Percentiles rank a stretch among this genome's conserved stretches.
These are phyloP conservation scores for Oreonectes daqikongensis DNA, from an alignment of 2,797 vertebrate species.

Conservation along the genomic window DNA sequence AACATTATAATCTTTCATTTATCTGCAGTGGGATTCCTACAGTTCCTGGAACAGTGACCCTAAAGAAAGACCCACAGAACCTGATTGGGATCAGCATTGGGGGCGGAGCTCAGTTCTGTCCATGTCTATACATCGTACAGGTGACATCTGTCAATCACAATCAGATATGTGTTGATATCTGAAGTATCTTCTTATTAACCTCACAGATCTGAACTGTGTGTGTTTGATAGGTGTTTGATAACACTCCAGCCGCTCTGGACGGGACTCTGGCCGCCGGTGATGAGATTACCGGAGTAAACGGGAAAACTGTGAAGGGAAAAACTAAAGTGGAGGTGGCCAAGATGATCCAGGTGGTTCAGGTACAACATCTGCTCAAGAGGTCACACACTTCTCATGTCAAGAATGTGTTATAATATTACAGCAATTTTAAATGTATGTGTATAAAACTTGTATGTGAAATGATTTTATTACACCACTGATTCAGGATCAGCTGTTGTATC, in stretches of 20 bases:
- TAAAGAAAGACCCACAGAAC: slow-evolving; percentile 94
- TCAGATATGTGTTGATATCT: too few species aligned
- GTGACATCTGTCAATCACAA: slow-evolving; percentile 65
- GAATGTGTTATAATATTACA: not conserved
- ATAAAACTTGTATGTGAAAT: not conserved
- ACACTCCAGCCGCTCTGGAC: slow-evolving; percentile 90
- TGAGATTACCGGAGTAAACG: slow-evolving; percentile 96
- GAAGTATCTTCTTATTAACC: too few species aligned
- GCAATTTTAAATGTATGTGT: not conserved
- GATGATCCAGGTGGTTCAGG: slow-evolving; percentile 99
- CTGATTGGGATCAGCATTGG: slow-evolving; percentile 98
- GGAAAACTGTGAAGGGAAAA: slow-evolving; percentile 94
- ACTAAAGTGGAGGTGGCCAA: slow-evolving; percentile 99
- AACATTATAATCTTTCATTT: too few species aligned
- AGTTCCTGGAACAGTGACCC: slow-evolving; percentile 90
- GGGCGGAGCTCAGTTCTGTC: slow-evolving; percentile 95
- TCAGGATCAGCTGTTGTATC: not conserved
- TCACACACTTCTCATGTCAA: not conserved
- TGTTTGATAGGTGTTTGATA: slow-evolving; percentile 89
- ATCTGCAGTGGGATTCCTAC: slow-evolving; percentile 97
- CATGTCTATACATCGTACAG: slow-evolving; percentile 98
- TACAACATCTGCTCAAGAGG: slow-evolving; percentile 57
- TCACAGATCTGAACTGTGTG: not conserved
- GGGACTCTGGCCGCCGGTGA: slow-evolving; percentile 94
- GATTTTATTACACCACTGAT: not conserved